Evolutionary conservation across 1,140 invertebrate genomes (phyloP).

Genomic region (Papilio dardanus): DNA sequence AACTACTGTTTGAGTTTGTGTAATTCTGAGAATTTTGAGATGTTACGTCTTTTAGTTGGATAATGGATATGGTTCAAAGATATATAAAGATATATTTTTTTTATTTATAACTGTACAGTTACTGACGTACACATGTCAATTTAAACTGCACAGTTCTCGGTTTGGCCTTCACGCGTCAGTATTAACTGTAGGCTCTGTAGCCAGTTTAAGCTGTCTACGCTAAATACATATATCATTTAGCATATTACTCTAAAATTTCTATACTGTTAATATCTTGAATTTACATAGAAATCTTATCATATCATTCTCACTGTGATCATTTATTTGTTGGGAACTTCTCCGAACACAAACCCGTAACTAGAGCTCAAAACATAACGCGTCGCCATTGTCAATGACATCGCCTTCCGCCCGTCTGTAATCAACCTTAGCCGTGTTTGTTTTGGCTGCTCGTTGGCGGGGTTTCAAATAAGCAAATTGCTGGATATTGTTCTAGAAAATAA

Average conservation of each 20-base stretch:
- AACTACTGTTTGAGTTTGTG: neutral
- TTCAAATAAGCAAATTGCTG: constrained; percentile 40
- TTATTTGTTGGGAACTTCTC: neutral
- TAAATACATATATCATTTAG: too few relatives aligned
- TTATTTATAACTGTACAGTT: too few relatives aligned
- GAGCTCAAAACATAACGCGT: constrained; percentile 10
- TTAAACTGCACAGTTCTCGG: too few relatives aligned
- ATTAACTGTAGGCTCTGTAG: too few relatives aligned
- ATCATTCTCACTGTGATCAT: neutral
- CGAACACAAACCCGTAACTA: neutral
- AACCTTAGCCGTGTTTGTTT: constrained; percentile 26
- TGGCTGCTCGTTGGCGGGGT: constrained; percentile 30
- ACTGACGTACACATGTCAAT: too few relatives aligned
- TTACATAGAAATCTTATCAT: neutral
- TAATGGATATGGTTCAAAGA: too few relatives aligned
- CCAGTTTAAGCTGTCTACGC: too few relatives aligned
- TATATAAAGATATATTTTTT: too few relatives aligned
- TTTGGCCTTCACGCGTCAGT: too few relatives aligned
- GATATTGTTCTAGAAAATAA: constrained; percentile 40
- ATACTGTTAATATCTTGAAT: neutral
- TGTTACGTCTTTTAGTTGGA: too few relatives aligned
- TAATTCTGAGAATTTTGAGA: too few relatives aligned
- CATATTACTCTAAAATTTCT: too few relatives aligned
- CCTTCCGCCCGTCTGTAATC: constrained; percentile 20
- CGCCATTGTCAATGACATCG: constrained; percentile 33